Evolutionary conservation across 2,888 invertebrate species (phyloP).

Genomic region (Oligia fasciuncula): DNA sequence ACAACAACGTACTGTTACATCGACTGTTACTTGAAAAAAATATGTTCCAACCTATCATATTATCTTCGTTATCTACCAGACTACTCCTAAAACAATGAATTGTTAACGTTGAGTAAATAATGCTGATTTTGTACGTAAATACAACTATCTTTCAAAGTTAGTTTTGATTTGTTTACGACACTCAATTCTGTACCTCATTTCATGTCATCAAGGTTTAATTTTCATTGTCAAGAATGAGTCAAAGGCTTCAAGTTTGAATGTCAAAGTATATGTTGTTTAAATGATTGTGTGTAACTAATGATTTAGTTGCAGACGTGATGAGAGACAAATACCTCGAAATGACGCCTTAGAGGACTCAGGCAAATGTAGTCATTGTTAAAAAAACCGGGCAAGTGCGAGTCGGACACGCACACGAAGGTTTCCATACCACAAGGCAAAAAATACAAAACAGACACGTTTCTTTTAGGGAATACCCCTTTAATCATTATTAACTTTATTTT

Average conservation of each 20-base stretch:
- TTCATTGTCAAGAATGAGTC: not conserved
- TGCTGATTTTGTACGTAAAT: slow-evolving; percentile 58
- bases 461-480: not conserved
- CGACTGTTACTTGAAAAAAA: slow-evolving; percentile 59
- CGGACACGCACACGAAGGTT: not conserved
- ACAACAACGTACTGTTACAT: slow-evolving; percentile 33
- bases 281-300: slow-evolving; percentile 50
- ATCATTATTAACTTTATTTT: not conserved
- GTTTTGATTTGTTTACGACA: not conserved
- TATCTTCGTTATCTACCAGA: slow-evolving; percentile 59
- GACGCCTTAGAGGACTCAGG: not conserved
- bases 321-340: slow-evolving; percentile 31
- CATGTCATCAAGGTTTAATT: slow-evolving; percentile 7
- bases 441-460: not conserved
- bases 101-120: slow-evolving; percentile 57
- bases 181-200: slow-evolving; percentile 12
- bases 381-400: not conserved
- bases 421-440: not conserved
- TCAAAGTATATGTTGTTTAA: slow-evolving; percentile 44
- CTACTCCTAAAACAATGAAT: slow-evolving; percentile 62
- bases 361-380: slow-evolving; percentile 14
- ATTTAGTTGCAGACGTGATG: slow-evolving; percentile 55
- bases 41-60: slow-evolving; percentile 51
- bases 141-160: slow-evolving; percentile 56
- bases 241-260: slow-evolving; percentile 39